Conservation (phyloP, 2,888 invertebrate genomes). For the Chloroclysta siterata region DNA sequence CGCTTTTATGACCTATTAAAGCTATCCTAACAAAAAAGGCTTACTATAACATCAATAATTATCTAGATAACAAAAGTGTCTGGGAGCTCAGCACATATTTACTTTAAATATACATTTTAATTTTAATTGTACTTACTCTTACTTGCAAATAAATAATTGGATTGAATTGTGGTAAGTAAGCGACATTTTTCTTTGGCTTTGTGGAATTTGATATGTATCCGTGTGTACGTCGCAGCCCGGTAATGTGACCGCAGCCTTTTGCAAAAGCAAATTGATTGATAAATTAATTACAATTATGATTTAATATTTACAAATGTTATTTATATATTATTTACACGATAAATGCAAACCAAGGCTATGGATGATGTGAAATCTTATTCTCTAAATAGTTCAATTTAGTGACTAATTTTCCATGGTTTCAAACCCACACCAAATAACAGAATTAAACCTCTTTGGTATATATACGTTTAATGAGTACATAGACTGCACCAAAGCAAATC, state of each 20-base stretch:
- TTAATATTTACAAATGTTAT: conserved; percentile 1
- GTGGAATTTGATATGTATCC: too few species aligned
- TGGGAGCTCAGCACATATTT: too few species aligned
- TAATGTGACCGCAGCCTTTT: not conserved
- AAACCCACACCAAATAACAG: conserved; percentile 13
- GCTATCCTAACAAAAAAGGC: too few species aligned
- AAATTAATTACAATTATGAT: not conserved
- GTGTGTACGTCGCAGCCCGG: not conserved
- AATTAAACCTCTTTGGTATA: conserved; percentile 18
- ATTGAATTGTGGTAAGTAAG: too few species aligned
- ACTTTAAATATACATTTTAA: too few species aligned
- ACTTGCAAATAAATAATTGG: too few species aligned
- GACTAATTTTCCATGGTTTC: conserved; percentile 17
- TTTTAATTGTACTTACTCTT: too few species aligned
- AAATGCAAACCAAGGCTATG: conserved; percentile 4
- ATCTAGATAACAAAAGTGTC: too few species aligned
- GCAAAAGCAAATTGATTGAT: not conserved
- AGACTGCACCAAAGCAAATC: conserved; percentile 23
- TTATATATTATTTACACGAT: conserved; percentile 1
- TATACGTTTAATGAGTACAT: conserved; percentile 5
- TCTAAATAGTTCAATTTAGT: conserved; percentile 18
- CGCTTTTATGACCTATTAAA: too few species aligned
- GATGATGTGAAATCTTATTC: conserved; percentile 22
- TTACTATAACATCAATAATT: too few species aligned
- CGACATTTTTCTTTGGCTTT: too few species aligned